phyloP scores from a whole-genome alignment of 2,888 invertebrate species.

The Agriopis aurantiaria region DNA sequence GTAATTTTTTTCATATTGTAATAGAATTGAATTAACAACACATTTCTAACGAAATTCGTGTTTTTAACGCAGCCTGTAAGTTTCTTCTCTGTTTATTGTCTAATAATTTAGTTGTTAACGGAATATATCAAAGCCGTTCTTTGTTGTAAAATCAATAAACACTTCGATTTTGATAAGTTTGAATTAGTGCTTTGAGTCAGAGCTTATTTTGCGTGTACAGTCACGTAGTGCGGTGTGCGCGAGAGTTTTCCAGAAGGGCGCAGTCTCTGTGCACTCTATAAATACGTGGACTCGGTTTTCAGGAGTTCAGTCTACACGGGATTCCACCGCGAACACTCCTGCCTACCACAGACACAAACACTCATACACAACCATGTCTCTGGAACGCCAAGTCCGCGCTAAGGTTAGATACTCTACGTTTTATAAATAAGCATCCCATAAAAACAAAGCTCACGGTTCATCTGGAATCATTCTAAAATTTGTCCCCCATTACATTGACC shows the following conservation, averaged over 20 bases:
- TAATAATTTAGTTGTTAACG: conserved; percentile 22
- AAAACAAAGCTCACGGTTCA: conserved; percentile 3
- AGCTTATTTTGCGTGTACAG: conserved; percentile 39
- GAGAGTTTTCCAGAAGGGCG: conserved; percentile 83
- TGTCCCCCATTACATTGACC: background rate
- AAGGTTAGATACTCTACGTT: conserved; percentile 88
- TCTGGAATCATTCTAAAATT: background rate
- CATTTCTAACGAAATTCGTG: too few relatives aligned
- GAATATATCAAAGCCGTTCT: conserved; percentile 20
- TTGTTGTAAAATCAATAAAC: conserved; percentile 30
- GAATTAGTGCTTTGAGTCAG: conserved; percentile 42
- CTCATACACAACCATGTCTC: conserved; percentile 90
- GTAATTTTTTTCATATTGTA: too few relatives aligned
- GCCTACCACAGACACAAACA: conserved; percentile 61
- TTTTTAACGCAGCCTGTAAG: background rate
- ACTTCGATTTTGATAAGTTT: conserved; percentile 38
- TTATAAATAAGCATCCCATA: conserved; percentile 22
- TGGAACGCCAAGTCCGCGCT: conserved; percentile 96
- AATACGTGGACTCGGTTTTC: conserved; percentile 77
- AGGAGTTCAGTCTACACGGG: conserved; percentile 83
- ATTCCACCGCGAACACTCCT: conserved; percentile 69
- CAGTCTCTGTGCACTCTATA: conserved; percentile 76
- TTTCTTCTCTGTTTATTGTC: conserved; percentile 9
- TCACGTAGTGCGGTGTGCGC: conserved; percentile 57
- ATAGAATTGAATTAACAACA: too few relatives aligned